Evolutionary conservation across 2,797 vertebrate species (phyloP), one percentile per base, ranked within the genome.

Genomic region (Myripristis murdjan): DNA sequence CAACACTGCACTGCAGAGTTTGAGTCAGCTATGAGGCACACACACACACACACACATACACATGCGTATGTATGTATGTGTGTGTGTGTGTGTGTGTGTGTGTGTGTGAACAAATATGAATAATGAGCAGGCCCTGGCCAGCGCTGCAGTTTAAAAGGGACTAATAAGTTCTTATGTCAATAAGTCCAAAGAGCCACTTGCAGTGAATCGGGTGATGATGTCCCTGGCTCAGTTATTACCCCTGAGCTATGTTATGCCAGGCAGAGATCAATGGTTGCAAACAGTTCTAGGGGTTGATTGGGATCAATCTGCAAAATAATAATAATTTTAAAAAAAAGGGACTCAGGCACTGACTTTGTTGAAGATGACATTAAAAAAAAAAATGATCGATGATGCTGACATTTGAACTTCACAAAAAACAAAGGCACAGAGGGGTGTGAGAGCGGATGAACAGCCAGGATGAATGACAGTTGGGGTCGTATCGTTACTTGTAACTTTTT

Each of bases 241-340:
- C 16, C 33, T 22, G 28, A 28, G 39, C 44, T 49, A 54, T 66
- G 47, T 61, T 59, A 26, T 22, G 48, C 7, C 15, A 11, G 70
- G 37, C 31, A 10, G 28, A 55, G 65, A 81, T 82, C 80, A 69
- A 63, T 82, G 26, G 16, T 10, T 66, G 33, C 48, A 74, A 5
- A 71, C 60, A 57, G 51, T 56, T 56, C 46, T 31, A 57, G 43
- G 22, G n/a, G 77, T 77, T 60, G 48, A 56, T 63, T 51, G 56
- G 10, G 68, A 80, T 86, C 55, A 41, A 41, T 85, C 67, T 73
- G 41, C 18, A 31, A 62, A 74, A 69, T 48, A 22, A 46, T 52
- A 73, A 47, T 57, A 72, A 81, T n/a, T n/a, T 33, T 44, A 57
- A 51, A 4, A 70, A 80, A 33, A 46, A 58, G 43, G 6, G 0